Conservation (phyloP, 2,113 vertebrate species). For the Oncorhynchus clarkii region DNA sequence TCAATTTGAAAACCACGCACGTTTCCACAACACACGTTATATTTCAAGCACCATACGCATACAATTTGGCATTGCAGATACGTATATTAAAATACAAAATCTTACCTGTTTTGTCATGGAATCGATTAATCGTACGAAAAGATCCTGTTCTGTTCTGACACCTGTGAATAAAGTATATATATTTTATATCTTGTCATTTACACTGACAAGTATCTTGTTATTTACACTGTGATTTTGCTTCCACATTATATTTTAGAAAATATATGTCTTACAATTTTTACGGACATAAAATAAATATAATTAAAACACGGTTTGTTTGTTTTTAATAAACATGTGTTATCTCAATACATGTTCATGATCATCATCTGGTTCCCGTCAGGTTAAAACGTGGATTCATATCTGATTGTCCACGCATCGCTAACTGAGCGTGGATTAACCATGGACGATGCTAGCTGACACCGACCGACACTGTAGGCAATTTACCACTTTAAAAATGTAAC, state of each 20-base stretch:
- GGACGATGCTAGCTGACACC: background rate
- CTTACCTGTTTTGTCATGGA: conserved; percentile 96
- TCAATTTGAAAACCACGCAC: background rate
- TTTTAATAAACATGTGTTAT: too few relatives aligned
- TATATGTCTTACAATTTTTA: background rate
- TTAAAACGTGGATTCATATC: too few relatives aligned
- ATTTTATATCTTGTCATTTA: too few relatives aligned
- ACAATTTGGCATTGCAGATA: background rate
- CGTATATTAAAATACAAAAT: conserved; percentile 3
- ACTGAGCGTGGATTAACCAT: background rate
- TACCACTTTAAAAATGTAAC: background rate
- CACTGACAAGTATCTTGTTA: too few relatives aligned
- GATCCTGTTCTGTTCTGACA: conserved; percentile 87
- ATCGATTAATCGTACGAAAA: conserved; percentile 88
- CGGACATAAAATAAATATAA: too few relatives aligned
- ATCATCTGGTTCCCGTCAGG: too few relatives aligned
- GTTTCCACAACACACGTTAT: background rate
- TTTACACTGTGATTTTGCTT: background rate
- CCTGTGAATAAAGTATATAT: conserved; percentile 65
- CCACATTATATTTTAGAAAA: background rate
- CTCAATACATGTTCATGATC: too few relatives aligned
- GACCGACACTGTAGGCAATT: background rate
- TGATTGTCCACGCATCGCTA: too few relatives aligned
- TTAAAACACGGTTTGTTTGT: too few relatives aligned
- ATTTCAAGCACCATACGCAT: background rate